These are phyloP conservation scores for Oriolus oriolus DNA, from an alignment of 2,113 vertebrate species.

Conservation along the genomic window DNA sequence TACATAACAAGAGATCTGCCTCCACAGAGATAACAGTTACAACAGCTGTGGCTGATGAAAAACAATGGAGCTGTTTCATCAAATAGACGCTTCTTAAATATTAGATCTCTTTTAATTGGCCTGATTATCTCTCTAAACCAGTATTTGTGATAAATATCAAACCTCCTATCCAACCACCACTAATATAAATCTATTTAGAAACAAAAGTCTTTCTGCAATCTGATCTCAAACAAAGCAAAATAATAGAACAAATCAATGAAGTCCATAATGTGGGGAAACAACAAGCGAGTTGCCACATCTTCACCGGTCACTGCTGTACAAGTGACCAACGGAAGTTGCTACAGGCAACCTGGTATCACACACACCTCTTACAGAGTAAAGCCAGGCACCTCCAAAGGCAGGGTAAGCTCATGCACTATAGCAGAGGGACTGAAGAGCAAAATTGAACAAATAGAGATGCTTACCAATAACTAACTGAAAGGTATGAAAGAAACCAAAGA, in stretches of 20 bases:
- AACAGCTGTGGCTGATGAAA: constrained; percentile 63
- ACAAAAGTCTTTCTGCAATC: background rate
- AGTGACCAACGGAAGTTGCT: background rate
- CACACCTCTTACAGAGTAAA: background rate
- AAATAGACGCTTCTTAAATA: constrained; percentile 47
- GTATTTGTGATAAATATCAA: constrained; percentile 15
- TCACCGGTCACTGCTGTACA: background rate
- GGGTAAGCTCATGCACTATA: background rate
- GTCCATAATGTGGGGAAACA: background rate
- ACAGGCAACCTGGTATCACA: background rate
- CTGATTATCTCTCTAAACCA: constrained; percentile 55
- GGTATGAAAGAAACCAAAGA: background rate
- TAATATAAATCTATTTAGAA: background rate
- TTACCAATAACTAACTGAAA: background rate
- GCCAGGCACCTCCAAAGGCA: background rate
- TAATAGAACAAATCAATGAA: background rate
- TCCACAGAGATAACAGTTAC: constrained; percentile 55
- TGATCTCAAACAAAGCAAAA: background rate
- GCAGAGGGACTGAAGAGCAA: background rate
- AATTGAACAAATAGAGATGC: background rate
- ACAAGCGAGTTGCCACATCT: background rate
- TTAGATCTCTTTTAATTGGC: constrained; percentile 43
- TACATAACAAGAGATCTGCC: constrained; percentile 66
- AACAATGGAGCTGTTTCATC: constrained; percentile 62
- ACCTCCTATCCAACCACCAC: background rate